Evolutionary conservation across 2,888 invertebrate species (phyloP), one percentile per base, ranked within the genome.

Genomic region (Zele albiditarsus): DNA sequence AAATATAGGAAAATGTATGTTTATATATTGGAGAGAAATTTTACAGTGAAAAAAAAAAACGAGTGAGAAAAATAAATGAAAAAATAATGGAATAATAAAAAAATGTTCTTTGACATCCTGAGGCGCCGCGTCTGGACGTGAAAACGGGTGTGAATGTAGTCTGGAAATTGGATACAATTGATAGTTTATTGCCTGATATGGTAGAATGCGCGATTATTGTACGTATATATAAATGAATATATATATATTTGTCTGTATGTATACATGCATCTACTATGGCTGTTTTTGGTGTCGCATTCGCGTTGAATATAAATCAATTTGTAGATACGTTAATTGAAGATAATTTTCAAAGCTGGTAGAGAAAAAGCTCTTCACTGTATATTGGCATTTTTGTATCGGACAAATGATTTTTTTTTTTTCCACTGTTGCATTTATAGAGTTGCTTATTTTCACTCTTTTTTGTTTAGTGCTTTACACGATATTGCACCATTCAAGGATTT

Each of bases 91-190:
- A 67, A 31, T 31, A 38, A 38, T 38, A 38, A 63, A 65, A 63
- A n/a, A 58, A 58, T 60, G 62, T 5, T 31, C 31, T 62, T 31
- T 31, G 46, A n/a, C n/a, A 46, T 53, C 23, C 46, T 31, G n/a
- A 28, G 71, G 53, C 53, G 28, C 20, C 23, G 8, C 6, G 20
- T 53, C 2, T n/a, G 6, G 20, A 23, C 8, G 53, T 8, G 20
- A n/a, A n/a, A 16, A 53, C 53, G 20, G 20, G 53, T 23, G 20
- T 20, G 53, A 53, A 23, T 20, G 60, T 28, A 60, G 2, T 20
- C 68, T 42, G 20, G 31, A 16, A 73, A 73, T 73, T 73, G 68
- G 62, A 60, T 38, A 62, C 31, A 73, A 74, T 74, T 74, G 73
- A 72, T 66, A 66, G 53, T 53, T 71, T 62, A 71, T 62, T 71